Evolutionary conservation across 2,888 invertebrate species (phyloP).

Genomic region (Mesorhabditis belari): DNA sequence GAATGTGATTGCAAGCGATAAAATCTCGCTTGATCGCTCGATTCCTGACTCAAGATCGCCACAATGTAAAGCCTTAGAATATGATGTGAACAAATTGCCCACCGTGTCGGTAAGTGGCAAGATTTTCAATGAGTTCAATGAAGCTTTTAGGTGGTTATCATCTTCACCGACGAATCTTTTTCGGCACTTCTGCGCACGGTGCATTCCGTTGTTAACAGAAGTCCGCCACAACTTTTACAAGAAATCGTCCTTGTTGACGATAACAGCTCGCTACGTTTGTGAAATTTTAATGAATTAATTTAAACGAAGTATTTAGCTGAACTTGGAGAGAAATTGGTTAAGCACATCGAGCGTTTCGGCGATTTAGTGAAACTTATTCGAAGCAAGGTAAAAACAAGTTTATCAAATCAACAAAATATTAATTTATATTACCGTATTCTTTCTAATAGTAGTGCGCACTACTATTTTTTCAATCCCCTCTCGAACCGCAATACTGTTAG

Average conservation of each 20-base stretch:
- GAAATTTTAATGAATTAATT: not conserved
- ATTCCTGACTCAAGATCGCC: slow-evolving; percentile 54
- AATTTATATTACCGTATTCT: too few relatives aligned
- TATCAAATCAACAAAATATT: too few relatives aligned
- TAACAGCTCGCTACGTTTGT: slow-evolving; percentile 69
- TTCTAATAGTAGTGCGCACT: too few relatives aligned
- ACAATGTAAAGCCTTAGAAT: slow-evolving; percentile 59
- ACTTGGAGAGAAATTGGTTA: slow-evolving; percentile 69
- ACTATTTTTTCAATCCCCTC: too few relatives aligned
- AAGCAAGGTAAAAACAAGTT: slow-evolving; percentile 66
- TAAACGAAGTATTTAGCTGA: slow-evolving; percentile 59
- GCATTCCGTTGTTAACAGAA: slow-evolving; percentile 78
- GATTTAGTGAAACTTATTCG: slow-evolving; percentile 68
- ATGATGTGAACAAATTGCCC: slow-evolving; percentile 56
- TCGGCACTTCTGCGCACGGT: slow-evolving; percentile 68
- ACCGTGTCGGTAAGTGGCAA: slow-evolving; percentile 1
- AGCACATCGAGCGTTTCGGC: slow-evolving; percentile 65
- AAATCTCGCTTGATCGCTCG: slow-evolving; percentile 56
- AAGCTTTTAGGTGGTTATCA: slow-evolving; percentile 59
- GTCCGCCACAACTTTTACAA: slow-evolving; percentile 68
- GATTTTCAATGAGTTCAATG: too few relatives aligned
- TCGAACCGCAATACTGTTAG: too few relatives aligned
- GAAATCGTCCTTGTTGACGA: slow-evolving; percentile 94
- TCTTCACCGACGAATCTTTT: slow-evolving; percentile 87
- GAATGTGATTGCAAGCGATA: slow-evolving; percentile 54